Base-by-base conservation (phyloP, 2,888 invertebrate species). In the Toxonevra muliebris region DNA sequence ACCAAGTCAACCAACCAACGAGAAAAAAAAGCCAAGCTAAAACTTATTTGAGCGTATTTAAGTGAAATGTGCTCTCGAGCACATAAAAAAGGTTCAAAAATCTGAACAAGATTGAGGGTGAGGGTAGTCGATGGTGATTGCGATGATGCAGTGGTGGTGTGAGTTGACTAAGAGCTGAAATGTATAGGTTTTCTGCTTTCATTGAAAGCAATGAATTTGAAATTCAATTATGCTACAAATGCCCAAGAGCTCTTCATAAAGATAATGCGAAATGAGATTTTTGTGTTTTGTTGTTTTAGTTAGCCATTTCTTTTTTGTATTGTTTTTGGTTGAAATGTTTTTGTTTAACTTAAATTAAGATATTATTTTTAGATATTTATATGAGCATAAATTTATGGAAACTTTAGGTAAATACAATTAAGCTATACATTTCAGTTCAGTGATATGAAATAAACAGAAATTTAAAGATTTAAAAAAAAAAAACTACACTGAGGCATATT, bases 21-120 rank as follows among this genome's bases (percentile, higher is more conserved):
- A 15, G 30, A 10, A n/a, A n/a, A 40, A 15, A 1, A 41, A 50
- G 17, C 30, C 9, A 41, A 50, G 52, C 50, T 40, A 20, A 65
- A 59, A 57, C 40, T 64, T 64, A 58, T 40, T 64, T 64, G 58
- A 53, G 65, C 58, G 52, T 58, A 65, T 54, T 66, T 66, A 66
- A 66, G 61, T 60, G 66, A 66, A 66, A 60, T 60, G 30, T 30
- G 45, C 66, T 61, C 61, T 61, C 54, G 61, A 66, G 66, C 66
- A 61, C 43, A 66, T 60, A 54, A n/a, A 61, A 66, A 66, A 66
- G 66, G 66, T 66, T 59, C 42, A 65, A 50, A 59, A 65, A 65
- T 65, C 59, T 52, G 50, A 64, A 57, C 63, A 50, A 13, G 13
- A 19, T 20, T 43, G 13, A 13, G 48, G 30, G 17, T 17, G 1